A percentile compares a stretch with the other conserved stretches of the same genome.
Conservation (phyloP, 2,888 invertebrate species). For the Melanophora roralis region DNA sequence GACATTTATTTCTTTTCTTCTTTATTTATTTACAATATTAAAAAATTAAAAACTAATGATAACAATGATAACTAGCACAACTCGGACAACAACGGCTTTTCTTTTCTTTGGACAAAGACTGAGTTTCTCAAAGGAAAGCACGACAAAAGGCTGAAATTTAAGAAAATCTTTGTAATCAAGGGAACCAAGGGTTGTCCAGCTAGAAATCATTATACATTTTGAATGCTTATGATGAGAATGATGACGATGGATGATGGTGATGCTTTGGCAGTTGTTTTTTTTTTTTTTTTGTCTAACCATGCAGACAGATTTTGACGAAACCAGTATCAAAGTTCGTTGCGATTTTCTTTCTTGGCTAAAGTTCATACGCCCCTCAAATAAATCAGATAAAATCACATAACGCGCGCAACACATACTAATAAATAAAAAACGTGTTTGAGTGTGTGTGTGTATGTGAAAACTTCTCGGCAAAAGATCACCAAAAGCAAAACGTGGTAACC, state of each 20-base stretch:
- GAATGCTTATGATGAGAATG: slow-evolving; percentile 20
- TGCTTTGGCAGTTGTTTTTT: slow-evolving; percentile 36
- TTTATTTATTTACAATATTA: slow-evolving; percentile 52
- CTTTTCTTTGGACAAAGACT: slow-evolving; percentile 57
- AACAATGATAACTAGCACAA: slow-evolving; percentile 44
- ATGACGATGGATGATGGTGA: slow-evolving; percentile 38
- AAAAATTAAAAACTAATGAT: slow-evolving; percentile 57
- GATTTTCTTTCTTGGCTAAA: slow-evolving; percentile 41
- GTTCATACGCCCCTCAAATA: slow-evolving; percentile 67
- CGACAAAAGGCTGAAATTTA: slow-evolving; percentile 7
- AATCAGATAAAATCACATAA: slow-evolving; percentile 64
- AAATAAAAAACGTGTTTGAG: no score
- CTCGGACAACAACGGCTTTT: slow-evolving; percentile 19
- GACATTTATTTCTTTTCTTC: slow-evolving; percentile 57
- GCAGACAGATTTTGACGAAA: slow-evolving; percentile 30
- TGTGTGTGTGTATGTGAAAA: no score
- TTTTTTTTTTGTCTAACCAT: slow-evolving; percentile 6
- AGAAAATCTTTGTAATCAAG: slow-evolving; percentile 37
- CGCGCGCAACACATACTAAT: slow-evolving; percentile 55
- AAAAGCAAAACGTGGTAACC: slow-evolving; percentile 27
- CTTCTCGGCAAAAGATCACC: background rate
- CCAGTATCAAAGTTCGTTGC: slow-evolving; percentile 48
- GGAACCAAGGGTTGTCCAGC: slow-evolving; percentile 54
- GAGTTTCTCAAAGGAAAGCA: slow-evolving; percentile 7
- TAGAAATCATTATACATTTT: slow-evolving; percentile 5